phyloP scores from a whole-genome alignment of 2,113 vertebrate genomes.

The Labeo catla region DNA sequence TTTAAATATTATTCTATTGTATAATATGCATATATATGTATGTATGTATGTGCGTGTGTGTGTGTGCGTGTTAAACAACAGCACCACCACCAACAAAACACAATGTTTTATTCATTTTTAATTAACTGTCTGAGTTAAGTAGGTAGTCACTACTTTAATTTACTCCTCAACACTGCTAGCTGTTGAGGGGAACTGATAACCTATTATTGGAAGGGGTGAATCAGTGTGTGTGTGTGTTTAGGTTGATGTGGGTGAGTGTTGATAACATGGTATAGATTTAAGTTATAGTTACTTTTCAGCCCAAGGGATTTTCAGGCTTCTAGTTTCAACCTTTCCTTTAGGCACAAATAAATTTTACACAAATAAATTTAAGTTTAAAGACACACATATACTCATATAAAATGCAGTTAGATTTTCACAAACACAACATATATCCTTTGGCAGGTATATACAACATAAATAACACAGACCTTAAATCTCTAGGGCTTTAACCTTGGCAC shows the following conservation, averaged over 20 bases:
- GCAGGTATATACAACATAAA: conserved; percentile 8
- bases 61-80: background rate
- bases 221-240: background rate
- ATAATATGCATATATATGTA: too few relatives aligned
- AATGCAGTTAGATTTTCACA: background rate
- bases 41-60: too few relatives aligned
- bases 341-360: too few relatives aligned
- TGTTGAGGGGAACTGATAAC: conserved; percentile 1
- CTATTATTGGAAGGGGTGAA: background rate
- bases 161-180: background rate
- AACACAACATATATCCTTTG: conserved; percentile 4
- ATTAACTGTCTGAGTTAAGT: background rate
- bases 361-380: background rate
- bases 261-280: conserved; percentile 32
- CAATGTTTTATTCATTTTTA: background rate
- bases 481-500: background rate
- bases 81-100: background rate
- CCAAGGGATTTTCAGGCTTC: conserved; percentile 19
- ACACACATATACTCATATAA: background rate
- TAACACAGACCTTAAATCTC: background rate
- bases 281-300: background rate
- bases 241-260: background rate
- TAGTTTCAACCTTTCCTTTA: conserved; percentile 1
- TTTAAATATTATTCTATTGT: too few relatives aligned
- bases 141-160: background rate